These are phyloP conservation scores for Leptocoma aspasia DNA, from an alignment of 2,113 vertebrate species.

Conservation along the genomic window DNA sequence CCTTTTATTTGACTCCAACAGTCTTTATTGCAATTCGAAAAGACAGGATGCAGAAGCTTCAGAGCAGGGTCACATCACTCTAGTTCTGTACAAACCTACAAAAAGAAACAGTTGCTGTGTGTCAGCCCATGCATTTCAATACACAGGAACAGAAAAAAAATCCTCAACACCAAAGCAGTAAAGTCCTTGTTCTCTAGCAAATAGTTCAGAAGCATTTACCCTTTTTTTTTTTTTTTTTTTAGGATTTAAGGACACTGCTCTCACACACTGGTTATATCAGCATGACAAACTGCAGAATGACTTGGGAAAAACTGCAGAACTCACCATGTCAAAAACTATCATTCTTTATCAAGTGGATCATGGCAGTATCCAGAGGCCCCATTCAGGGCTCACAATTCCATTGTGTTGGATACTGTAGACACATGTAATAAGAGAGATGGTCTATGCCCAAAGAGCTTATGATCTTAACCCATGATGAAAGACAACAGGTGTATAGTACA, in stretches of 20 bases:
- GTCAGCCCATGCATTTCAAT: background rate
- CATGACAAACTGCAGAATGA: constrained; percentile 56
- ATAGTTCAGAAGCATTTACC: background rate
- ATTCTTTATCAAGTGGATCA: constrained; percentile 57
- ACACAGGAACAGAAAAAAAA: background rate
- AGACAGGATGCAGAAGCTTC: background rate
- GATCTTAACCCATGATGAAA: constrained; percentile 68
- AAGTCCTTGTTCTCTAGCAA: background rate
- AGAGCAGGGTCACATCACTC: background rate
- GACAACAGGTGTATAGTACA: constrained; percentile 62
- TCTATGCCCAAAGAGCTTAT: constrained; percentile 64
- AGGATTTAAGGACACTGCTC: background rate
- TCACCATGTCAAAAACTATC: constrained; percentile 64
- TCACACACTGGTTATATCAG: background rate
- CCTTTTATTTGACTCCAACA: background rate
- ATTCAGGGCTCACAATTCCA: constrained; percentile 4
- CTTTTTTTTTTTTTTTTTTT: background rate
- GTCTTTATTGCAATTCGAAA: background rate
- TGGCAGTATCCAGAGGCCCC: constrained; percentile 41
- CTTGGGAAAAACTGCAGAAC: constrained; percentile 56
- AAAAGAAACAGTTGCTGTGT: background rate
- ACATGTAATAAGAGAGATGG: constrained; percentile 63
- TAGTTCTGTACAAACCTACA: background rate
- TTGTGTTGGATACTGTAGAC: constrained; percentile 48
- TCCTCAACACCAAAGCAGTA: background rate